phyloP scores from a whole-genome alignment of 2,113 vertebrate species.

The Xiphias gladius region DNA sequence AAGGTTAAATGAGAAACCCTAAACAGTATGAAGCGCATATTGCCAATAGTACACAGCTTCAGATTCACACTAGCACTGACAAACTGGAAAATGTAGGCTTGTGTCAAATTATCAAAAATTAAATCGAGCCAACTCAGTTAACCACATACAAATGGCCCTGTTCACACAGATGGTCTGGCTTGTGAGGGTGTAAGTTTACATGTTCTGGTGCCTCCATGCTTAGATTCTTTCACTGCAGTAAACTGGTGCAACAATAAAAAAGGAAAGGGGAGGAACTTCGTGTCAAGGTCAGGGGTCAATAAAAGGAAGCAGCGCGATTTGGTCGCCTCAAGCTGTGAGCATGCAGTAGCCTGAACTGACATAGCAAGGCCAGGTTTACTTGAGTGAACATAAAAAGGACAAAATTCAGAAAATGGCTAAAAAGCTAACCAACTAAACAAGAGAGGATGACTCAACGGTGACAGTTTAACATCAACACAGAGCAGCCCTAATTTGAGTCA shows the following conservation, averaged over 20 bases:
- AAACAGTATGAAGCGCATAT: neutral
- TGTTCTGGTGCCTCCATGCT: conserved; percentile 3
- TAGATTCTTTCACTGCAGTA: neutral
- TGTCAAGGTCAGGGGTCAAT: conserved; percentile 27
- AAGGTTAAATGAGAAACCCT: neutral
- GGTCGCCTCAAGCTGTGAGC: conserved; percentile 20
- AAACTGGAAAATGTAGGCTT: neutral
- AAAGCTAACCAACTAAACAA: conserved; percentile 5
- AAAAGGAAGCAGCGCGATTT: conserved; percentile 1
- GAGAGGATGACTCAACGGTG: conserved; percentile 22
- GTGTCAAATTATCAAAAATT: neutral
- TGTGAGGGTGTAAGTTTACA: neutral
- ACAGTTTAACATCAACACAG: neutral
- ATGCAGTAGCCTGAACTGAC: conserved; percentile 52
- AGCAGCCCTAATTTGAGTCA: conserved; percentile 51
- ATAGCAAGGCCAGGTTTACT: neutral
- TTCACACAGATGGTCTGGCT: neutral
- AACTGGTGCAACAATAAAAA: neutral
- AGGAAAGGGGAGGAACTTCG: neutral
- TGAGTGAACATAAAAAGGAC: conserved; percentile 5
- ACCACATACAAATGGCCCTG: neutral
- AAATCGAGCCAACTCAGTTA: neutral
- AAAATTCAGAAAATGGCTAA: neutral
- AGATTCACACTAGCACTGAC: neutral
- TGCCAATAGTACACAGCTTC: neutral